These are phyloP conservation scores for Acleris laterana DNA, from an alignment of 2,888 invertebrate species.

Conservation along the genomic window DNA sequence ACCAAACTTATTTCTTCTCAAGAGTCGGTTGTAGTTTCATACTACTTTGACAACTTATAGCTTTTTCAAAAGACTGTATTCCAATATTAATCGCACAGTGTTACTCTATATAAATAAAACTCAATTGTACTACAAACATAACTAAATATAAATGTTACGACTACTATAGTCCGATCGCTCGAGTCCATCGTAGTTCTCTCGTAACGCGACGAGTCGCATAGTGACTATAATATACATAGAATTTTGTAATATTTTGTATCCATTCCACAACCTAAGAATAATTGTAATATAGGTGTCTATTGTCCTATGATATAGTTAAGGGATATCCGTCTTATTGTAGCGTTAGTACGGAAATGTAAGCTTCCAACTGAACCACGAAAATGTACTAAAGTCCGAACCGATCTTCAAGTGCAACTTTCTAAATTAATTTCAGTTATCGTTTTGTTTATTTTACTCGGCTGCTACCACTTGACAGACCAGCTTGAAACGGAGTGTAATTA, in stretches of 20 bases:
- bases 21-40: no score
- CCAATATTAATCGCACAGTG: slow-evolving; percentile 16
- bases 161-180: slow-evolving; percentile 8
- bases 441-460: no score
- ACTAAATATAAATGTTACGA: slow-evolving; percentile 17
- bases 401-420: not conserved
- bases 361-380: slow-evolving; percentile 13
- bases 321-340: slow-evolving; percentile 79
- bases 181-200: slow-evolving; percentile 23
- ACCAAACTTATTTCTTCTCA: no score
- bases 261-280: slow-evolving; percentile 74
- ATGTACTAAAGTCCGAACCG: not conserved
- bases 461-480: no score
- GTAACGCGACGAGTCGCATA: slow-evolving; percentile 20
- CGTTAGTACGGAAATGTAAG: slow-evolving; percentile 47
- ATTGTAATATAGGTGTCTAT: slow-evolving; percentile 77
- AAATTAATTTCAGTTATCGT: not conserved
- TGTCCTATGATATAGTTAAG: slow-evolving; percentile 73
- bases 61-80: not conserved
- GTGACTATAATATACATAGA: slow-evolving; percentile 47
- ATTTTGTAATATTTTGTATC: slow-evolving; percentile 81
- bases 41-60: no score
- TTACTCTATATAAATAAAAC: slow-evolving; percentile 15
- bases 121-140: slow-evolving; percentile 25
- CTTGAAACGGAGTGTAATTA: no score